Evolutionary conservation across 2,888 invertebrate species (phyloP).

Genomic region (Bedellia somnulentella): DNA sequence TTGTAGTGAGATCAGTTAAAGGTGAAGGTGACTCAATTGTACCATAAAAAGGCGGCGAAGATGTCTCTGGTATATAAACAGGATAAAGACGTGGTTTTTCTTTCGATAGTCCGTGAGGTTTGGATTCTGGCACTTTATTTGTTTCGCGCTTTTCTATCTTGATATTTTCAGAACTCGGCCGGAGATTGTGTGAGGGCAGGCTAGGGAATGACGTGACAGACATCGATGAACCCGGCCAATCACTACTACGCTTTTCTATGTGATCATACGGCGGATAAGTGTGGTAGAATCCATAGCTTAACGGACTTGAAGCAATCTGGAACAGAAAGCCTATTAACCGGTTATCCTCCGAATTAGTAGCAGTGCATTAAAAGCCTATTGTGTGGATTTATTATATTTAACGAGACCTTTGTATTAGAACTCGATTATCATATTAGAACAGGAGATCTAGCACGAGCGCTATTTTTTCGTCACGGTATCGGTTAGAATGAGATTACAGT

Average conservation of each 20-base stretch:
- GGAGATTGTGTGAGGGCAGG: slow-evolving; percentile 20
- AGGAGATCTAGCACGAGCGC: no score
- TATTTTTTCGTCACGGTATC: no score
- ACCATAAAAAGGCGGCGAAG: slow-evolving; percentile 18
- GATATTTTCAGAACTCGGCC: slow-evolving; percentile 15
- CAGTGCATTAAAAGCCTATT: slow-evolving; percentile 28
- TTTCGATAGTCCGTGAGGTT: slow-evolving; percentile 3
- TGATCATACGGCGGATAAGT: slow-evolving; percentile 50
- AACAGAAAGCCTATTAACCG: slow-evolving; percentile 54
- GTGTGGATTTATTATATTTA: slow-evolving; percentile 13
- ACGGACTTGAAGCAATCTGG: slow-evolving; percentile 70
- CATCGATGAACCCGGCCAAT: no score
- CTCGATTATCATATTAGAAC: slow-evolving; percentile 4
- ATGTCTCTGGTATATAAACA: slow-evolving; percentile 20
- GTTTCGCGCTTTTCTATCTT: slow-evolving; percentile 11
- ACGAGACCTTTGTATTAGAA: no score
- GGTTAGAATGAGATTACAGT: no score
- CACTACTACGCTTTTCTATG: slow-evolving; percentile 43
- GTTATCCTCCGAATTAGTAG: slow-evolving; percentile 31
- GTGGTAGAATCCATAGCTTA: slow-evolving; percentile 77
- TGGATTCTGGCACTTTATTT: slow-evolving; percentile 34
- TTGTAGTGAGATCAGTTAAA: slow-evolving; percentile 32
- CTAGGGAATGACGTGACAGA: slow-evolving; percentile 25
- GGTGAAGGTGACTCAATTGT: slow-evolving; percentile 29
- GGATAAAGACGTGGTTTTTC: slow-evolving; percentile 27